Conservation (phyloP, 2,113 vertebrate species). For the Pseudopodoces humilis region DNA sequence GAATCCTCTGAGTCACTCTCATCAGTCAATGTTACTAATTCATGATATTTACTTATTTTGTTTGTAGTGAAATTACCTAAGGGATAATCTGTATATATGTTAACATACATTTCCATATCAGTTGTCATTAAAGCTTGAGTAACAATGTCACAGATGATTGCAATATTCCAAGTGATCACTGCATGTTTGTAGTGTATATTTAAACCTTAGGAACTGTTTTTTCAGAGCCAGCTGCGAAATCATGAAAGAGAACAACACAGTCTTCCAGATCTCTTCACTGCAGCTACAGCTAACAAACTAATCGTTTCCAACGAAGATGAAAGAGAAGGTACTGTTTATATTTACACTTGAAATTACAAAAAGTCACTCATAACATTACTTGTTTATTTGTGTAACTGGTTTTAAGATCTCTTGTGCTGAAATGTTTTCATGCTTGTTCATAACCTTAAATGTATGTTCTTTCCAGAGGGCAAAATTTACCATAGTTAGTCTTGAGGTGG, state of each 20-base stretch:
- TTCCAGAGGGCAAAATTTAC: neutral
- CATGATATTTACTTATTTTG: neutral
- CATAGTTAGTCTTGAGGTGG: neutral
- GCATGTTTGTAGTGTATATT: neutral
- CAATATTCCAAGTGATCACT: neutral
- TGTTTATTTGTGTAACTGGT: neutral
- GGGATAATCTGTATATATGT: neutral
- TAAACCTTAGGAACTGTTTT: neutral
- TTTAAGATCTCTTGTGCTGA: neutral
- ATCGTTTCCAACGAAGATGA: conserved; percentile 62
- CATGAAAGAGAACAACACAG: conserved; percentile 82
- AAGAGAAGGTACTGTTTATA: conserved; percentile 74
- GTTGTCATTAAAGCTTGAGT: neutral
- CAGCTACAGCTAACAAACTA: conserved; percentile 65
- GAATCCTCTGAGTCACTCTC: neutral
- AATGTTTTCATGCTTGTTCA: neutral
- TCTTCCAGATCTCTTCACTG: conserved; percentile 68
- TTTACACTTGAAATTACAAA: neutral
- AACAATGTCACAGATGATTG: neutral
- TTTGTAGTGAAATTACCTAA: neutral
- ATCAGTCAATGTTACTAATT: neutral
- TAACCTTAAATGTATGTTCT: neutral
- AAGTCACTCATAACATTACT: neutral
- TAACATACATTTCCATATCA: neutral
- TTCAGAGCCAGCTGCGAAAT: conserved; percentile 81